A percentile compares a stretch with the other conserved stretches of the same genome.
These are phyloP conservation scores for Cryptus viduatorius DNA, from an alignment of 2,888 invertebrate species.

Conservation along the genomic window DNA sequence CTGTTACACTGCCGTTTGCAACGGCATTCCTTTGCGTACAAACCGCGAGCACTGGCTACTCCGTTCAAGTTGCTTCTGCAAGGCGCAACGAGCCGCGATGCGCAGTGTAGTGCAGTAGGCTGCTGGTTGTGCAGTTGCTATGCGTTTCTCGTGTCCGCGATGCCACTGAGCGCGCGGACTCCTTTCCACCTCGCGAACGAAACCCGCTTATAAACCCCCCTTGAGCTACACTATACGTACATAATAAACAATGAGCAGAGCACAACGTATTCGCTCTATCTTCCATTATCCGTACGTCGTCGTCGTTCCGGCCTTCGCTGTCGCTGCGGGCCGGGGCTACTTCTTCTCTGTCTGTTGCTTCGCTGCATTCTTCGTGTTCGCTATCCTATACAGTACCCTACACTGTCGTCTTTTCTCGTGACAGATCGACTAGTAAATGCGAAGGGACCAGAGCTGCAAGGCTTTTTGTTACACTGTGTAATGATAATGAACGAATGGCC, in stretches of 20 bases:
- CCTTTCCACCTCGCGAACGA: conserved; percentile 60
- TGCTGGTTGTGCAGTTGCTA: conserved; percentile 53
- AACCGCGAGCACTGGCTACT: conserved; percentile 54
- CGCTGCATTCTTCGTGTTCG: conserved; percentile 50
- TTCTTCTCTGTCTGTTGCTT: conserved; percentile 37
- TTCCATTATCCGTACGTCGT: conserved; percentile 73
- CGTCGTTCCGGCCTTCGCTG: conserved; percentile 61
- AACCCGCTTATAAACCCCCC: conserved; percentile 63
- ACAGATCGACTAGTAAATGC: conserved; percentile 61
- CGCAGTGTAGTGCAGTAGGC: conserved; percentile 39
- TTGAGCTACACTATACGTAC: conserved; percentile 66
- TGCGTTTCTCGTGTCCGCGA: conserved; percentile 58
- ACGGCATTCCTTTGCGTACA: conserved; percentile 74
- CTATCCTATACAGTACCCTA: conserved; percentile 31
- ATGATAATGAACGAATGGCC: conserved; percentile 56
- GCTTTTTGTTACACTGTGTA: conserved; percentile 48
- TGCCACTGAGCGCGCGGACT: conserved; percentile 56
- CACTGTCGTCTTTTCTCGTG: conserved; percentile 55
- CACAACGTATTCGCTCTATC: conserved; percentile 70
- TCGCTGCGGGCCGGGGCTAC: conserved; percentile 57
- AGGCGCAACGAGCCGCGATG: conserved; percentile 54
- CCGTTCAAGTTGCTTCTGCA: conserved; percentile 55
- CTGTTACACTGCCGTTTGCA: conserved; percentile 66
- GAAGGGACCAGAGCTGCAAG: conserved; percentile 37
- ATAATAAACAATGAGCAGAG: conserved; percentile 74